phyloP scores from a whole-genome alignment of 2,113 vertebrate species.

The Zingel zingel region DNA sequence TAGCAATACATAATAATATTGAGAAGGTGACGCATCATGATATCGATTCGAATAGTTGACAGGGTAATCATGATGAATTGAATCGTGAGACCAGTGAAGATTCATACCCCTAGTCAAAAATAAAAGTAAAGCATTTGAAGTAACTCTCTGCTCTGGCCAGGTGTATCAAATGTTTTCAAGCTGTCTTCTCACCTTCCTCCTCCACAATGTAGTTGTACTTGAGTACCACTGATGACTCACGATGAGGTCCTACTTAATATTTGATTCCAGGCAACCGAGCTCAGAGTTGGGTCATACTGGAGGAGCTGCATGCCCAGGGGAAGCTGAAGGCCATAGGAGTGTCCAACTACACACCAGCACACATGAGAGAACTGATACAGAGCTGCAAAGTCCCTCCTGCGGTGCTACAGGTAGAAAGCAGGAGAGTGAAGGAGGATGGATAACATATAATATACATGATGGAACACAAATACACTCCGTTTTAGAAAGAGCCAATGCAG shows the following conservation, averaged over 20 bases:
- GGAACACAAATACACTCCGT: neutral
- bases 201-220: slow-evolving; percentile 2
- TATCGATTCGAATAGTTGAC: too few relatives aligned
- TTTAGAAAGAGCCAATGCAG: neutral
- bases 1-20: too few relatives aligned
- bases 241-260: slow-evolving; percentile 15
- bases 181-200: slow-evolving; percentile 19
- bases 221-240: neutral
- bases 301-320: slow-evolving; percentile 82
- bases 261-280: slow-evolving; percentile 72
- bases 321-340: slow-evolving; percentile 87
- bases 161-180: neutral
- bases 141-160: neutral
- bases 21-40: too few relatives aligned
- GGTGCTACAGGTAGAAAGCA: slow-evolving; percentile 72
- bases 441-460: neutral
- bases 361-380: slow-evolving; percentile 82
- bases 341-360: slow-evolving; percentile 87
- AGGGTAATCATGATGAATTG: too few relatives aligned
- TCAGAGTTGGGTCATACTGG: slow-evolving; percentile 84
- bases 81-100: too few relatives aligned
- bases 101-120: too few relatives aligned
- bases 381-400: slow-evolving; percentile 83
- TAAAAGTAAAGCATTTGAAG: neutral
- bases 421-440: neutral